A percentile compares a stretch with the other conserved stretches of the same genome.
Evolutionary conservation across 2,888 invertebrate species (phyloP).

Genomic region (Cantharis rustica): DNA sequence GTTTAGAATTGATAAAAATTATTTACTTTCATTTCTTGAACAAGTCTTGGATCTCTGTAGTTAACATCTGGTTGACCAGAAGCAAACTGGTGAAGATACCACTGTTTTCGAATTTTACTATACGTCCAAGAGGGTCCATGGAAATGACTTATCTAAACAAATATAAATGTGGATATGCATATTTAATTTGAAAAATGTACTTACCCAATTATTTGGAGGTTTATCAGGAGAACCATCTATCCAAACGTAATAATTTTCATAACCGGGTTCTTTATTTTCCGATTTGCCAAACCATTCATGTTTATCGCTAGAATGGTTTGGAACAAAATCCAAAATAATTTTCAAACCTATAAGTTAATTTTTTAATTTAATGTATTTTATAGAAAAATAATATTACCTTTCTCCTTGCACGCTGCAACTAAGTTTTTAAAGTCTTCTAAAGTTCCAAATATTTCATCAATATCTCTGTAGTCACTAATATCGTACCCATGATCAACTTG

Average conservation of each 20-base stretch:
- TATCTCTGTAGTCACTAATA: no score
- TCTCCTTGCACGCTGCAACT: constrained; percentile 60
- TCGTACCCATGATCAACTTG: no score
- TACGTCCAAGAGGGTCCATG: constrained; percentile 43
- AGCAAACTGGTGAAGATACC: constrained; percentile 81
- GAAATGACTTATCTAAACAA: neutral
- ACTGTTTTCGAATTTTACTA: constrained; percentile 54
- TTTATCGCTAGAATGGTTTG: constrained; percentile 73
- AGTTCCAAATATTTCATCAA: no score
- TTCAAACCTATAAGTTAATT: constrained; percentile 51
- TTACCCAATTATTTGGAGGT: constrained; percentile 82
- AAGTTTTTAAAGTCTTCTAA: constrained; percentile 44
- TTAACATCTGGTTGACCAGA: constrained; percentile 81
- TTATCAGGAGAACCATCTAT: constrained; percentile 58
- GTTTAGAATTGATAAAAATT: neutral
- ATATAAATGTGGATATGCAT: neutral
- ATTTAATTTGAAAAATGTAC: neutral
- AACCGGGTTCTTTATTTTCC: constrained; percentile 62
- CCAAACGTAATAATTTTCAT: constrained; percentile 82
- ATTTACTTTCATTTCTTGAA: constrained; percentile 65
- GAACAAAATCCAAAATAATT: constrained; percentile 57
- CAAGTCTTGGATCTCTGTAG: constrained; percentile 70
- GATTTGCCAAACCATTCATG: constrained; percentile 84
- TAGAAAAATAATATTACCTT: neutral
- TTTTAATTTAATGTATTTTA: no score